Evolutionary conservation across 2,113 vertebrate genomes (phyloP).

Genomic region (Sinocyclocheilus anshuiensis): DNA sequence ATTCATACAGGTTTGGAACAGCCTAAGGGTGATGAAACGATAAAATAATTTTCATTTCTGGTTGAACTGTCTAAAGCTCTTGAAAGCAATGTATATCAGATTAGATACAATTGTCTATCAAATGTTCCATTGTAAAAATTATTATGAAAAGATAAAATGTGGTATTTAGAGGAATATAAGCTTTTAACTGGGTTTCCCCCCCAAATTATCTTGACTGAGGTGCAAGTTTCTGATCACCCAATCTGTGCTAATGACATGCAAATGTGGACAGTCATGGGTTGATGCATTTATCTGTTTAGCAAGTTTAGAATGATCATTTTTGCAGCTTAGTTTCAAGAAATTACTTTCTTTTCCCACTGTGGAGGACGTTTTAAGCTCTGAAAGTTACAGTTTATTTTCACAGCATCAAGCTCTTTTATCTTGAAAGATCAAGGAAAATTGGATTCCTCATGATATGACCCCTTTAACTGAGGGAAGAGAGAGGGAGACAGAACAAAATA

Average conservation of each 20-base stretch:
- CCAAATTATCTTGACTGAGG: neutral
- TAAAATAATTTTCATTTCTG: neutral
- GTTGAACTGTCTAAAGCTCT: neutral
- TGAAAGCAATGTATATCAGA: neutral
- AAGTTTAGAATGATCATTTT: neutral
- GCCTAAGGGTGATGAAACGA: neutral
- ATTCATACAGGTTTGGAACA: neutral
- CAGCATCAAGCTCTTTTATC: slow-evolving; percentile 15
- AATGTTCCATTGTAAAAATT: neutral
- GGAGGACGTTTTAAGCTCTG: slow-evolving; percentile 10
- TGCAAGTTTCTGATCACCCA: neutral
- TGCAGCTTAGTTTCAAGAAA: neutral
- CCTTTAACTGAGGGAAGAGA: slow-evolving; percentile 2
- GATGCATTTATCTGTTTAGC: neutral
- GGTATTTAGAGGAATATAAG: neutral
- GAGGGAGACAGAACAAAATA: neutral
- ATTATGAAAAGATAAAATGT: neutral
- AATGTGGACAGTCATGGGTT: neutral
- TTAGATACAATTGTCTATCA: neutral
- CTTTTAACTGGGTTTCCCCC: neutral
- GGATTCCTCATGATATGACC: slow-evolving; percentile 4
- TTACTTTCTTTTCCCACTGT: neutral
- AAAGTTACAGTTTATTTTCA: slow-evolving; percentile 11
- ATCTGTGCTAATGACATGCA: neutral
- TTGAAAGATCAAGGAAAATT: slow-evolving; percentile 20